These are phyloP conservation scores for Lordiphosa stackelbergi DNA, from an alignment of 1,140 invertebrate species.

Conservation along the genomic window DNA sequence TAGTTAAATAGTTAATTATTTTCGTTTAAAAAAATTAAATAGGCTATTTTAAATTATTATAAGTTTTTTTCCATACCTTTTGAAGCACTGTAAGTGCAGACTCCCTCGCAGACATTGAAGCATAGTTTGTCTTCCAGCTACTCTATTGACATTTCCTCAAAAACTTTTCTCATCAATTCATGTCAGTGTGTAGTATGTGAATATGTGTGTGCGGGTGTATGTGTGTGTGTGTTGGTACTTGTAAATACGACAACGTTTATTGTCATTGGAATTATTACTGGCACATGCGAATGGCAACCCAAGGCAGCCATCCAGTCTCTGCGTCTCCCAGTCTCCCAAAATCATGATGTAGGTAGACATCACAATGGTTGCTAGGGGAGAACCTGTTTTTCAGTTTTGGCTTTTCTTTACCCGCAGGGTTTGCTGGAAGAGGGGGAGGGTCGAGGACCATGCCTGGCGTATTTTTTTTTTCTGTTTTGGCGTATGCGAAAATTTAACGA, in stretches of 20 bases:
- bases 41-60: too few species aligned
- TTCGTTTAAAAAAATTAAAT: too few species aligned
- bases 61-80: constrained; percentile 2
- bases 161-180: constrained; percentile 75
- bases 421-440: constrained; percentile 4
- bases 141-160: constrained; percentile 75
- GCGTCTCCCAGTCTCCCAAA: constrained; percentile 27
- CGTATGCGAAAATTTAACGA: constrained; percentile 75
- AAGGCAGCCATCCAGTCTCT: constrained; percentile 27
- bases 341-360: constrained; percentile 55
- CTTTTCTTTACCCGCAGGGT: constrained; percentile 48
- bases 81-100: constrained; percentile 13
- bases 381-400: constrained; percentile 57
- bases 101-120: constrained; percentile 29
- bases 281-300: constrained; percentile 51
- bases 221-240: constrained; percentile 49
- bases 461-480: constrained; percentile 57
- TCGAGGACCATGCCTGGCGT: constrained; percentile 47
- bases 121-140: constrained; percentile 63
- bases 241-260: constrained; percentile 75
- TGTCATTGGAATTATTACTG: constrained; percentile 74
- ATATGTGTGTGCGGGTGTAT: constrained; percentile 13
- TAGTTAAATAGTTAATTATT: too few species aligned
- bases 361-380: constrained; percentile 70
- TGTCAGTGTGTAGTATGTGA: constrained; percentile 42